These are phyloP conservation scores for Psilopogon haemacephalus DNA, from an alignment of 2,113 vertebrate species.

Conservation along the genomic window DNA sequence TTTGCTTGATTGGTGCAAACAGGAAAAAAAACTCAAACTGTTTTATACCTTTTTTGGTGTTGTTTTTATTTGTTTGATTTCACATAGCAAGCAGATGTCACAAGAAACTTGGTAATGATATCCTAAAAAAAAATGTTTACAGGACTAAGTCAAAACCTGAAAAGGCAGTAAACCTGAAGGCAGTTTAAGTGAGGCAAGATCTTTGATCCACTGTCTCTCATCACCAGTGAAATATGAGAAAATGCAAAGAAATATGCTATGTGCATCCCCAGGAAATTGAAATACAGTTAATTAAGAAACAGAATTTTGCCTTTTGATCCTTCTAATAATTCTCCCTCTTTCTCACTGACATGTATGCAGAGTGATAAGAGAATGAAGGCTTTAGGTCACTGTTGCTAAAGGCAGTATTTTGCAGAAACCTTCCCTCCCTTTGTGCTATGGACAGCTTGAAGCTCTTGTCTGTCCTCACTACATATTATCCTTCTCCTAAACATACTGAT, in stretches of 20 bases:
- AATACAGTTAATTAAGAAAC: slow-evolving; percentile 55
- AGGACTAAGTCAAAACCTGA: slow-evolving; percentile 16
- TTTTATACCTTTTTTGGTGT: background rate
- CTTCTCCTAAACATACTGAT: background rate
- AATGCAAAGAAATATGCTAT: background rate
- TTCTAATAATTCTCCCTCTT: slow-evolving; percentile 24
- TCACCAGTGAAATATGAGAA: slow-evolving; percentile 26
- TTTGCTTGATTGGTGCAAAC: background rate
- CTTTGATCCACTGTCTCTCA: slow-evolving; percentile 27
- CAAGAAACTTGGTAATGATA: background rate
- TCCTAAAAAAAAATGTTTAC: background rate
- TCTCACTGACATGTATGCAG: background rate
- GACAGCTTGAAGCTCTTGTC: slow-evolving; percentile 3
- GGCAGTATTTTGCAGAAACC: slow-evolving; percentile 28
- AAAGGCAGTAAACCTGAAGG: background rate
- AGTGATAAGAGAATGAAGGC: background rate
- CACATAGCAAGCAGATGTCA: background rate
- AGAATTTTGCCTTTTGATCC: slow-evolving; percentile 52
- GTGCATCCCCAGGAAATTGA: slow-evolving; percentile 33
- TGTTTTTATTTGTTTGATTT: background rate
- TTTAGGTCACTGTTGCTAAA: slow-evolving; percentile 25
- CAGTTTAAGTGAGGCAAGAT: slow-evolving; percentile 1
- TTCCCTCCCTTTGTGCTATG: background rate
- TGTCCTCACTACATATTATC: slow-evolving; percentile 5
- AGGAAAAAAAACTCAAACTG: fast-evolving